Conservation (phyloP, 2,888 invertebrate species). For the Torymus tubicola region DNA sequence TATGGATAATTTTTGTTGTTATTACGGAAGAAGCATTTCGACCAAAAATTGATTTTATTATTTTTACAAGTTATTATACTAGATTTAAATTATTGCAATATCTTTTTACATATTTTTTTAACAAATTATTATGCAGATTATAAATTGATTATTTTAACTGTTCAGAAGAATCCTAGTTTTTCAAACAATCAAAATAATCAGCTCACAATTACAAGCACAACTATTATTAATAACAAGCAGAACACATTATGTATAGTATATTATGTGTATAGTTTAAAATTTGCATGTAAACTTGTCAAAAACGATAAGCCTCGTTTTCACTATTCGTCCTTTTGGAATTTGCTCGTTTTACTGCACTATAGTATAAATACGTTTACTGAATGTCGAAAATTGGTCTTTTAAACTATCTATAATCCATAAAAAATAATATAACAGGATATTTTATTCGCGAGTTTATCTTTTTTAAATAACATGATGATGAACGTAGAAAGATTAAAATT, state of each 20-base stretch:
- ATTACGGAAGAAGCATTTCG: slow-evolving; percentile 12
- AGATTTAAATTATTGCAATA: slow-evolving; percentile 49
- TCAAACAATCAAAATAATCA: slow-evolving; percentile 37
- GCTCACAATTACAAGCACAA: slow-evolving; percentile 26
- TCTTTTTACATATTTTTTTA: slow-evolving; percentile 40
- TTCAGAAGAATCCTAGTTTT: background rate
- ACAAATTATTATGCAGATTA: slow-evolving; percentile 33
- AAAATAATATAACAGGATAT: slow-evolving; percentile 10
- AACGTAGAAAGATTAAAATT: too few relatives aligned
- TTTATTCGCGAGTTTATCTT: slow-evolving; percentile 10
- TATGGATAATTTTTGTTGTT: slow-evolving; percentile 14
- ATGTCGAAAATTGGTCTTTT: background rate
- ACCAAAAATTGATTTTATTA: slow-evolving; percentile 41
- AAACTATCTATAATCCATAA: slow-evolving; percentile 17
- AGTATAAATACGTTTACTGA: slow-evolving; percentile 6
- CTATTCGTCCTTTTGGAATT: slow-evolving; percentile 26
- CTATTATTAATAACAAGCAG: slow-evolving; percentile 23
- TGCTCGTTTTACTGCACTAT: background rate
- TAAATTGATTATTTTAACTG: slow-evolving; percentile 38
- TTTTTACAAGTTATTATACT: slow-evolving; percentile 46
- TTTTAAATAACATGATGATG: too few relatives aligned
- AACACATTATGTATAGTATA: background rate
- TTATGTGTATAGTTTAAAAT: slow-evolving; percentile 21
- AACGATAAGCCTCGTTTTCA: slow-evolving; percentile 10
- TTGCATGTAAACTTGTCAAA: slow-evolving; percentile 41